These are phyloP conservation scores for Sinohyriopsis cumingii DNA, from an alignment of 2,888 invertebrate species.

Conservation along the genomic window DNA sequence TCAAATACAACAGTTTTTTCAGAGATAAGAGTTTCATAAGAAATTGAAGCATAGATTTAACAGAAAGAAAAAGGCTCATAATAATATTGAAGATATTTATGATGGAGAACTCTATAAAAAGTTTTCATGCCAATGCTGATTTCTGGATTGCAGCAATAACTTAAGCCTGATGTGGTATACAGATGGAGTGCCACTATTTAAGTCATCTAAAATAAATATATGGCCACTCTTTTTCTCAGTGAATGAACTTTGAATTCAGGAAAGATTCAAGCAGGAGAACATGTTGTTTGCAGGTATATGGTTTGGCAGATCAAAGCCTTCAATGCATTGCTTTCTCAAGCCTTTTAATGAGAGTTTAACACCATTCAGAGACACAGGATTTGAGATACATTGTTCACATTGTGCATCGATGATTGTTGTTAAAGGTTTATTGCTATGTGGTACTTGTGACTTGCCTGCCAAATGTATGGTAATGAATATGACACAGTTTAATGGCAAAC, in stretches of 20 bases:
- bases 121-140: neutral
- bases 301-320: slow-evolving; percentile 13
- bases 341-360: too few species aligned
- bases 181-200: slow-evolving; percentile 14
- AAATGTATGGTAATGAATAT: too few species aligned
- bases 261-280: slow-evolving; percentile 7
- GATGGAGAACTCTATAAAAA: slow-evolving; percentile 7
- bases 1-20: slow-evolving; percentile 1
- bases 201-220: slow-evolving; percentile 10
- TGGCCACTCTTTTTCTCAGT: slow-evolving; percentile 10
- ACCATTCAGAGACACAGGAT: too few species aligned
- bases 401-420: too few species aligned
- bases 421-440: too few species aligned
- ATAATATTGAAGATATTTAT: slow-evolving; percentile 9
- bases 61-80: neutral
- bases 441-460: too few species aligned
- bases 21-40: slow-evolving; percentile 6
- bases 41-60: neutral
- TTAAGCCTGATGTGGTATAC: slow-evolving; percentile 8
- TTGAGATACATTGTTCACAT: too few species aligned
- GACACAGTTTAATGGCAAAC: too few species aligned
- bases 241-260: slow-evolving; percentile 10
- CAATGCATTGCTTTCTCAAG: too few species aligned
- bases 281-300: slow-evolving; percentile 13
- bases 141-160: slow-evolving; percentile 6